A percentile compares a stretch with the other conserved stretches of the same genome.
phyloP scores from a whole-genome alignment of 1,140 invertebrate genomes.

The Aphelenchoides besseyi region DNA sequence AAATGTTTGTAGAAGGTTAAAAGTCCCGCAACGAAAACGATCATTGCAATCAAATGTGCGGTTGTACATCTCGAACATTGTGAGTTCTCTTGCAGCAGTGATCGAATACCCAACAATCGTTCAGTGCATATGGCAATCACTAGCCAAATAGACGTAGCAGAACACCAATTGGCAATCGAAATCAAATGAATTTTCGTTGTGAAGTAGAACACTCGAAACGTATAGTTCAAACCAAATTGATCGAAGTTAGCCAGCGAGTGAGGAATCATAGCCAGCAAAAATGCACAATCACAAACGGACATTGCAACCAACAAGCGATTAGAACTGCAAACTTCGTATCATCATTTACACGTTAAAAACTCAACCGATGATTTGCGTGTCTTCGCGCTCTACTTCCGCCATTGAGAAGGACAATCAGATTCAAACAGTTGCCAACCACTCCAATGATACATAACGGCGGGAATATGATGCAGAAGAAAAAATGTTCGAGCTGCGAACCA shows the following conservation, averaged over 20 bases:
- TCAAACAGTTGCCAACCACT: slow-evolving; percentile 44
- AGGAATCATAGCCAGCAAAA: slow-evolving; percentile 41
- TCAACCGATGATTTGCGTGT: slow-evolving; percentile 17
- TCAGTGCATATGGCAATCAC: slow-evolving; percentile 53
- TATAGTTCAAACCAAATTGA: slow-evolving; percentile 36
- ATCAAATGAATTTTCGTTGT: slow-evolving; percentile 39
- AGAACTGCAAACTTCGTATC: slow-evolving; percentile 36
- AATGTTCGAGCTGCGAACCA: slow-evolving; percentile 25
- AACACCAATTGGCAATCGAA: slow-evolving; percentile 51
- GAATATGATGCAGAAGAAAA: slow-evolving; percentile 43
- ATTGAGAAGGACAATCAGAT: slow-evolving; percentile 44
- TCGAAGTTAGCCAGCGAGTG: slow-evolving; percentile 52
- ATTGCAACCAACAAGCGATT: slow-evolving; percentile 43
- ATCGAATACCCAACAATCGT: slow-evolving; percentile 47
- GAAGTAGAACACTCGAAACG: slow-evolving; percentile 44
- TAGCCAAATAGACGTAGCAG: slow-evolving; percentile 50
- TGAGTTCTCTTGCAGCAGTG: slow-evolving; percentile 26
- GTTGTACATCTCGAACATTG: slow-evolving; percentile 43
- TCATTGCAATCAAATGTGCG: slow-evolving; percentile 29
- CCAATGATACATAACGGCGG: slow-evolving; percentile 45
- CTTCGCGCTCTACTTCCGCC: slow-evolving; percentile 14
- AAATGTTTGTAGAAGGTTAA: slow-evolving; percentile 53
- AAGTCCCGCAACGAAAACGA: slow-evolving; percentile 39
- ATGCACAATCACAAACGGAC: slow-evolving; percentile 51
- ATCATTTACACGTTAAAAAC: neutral